Evolutionary conservation across 1,140 invertebrate genomes (phyloP).

Genomic region (Euura lappo): DNA sequence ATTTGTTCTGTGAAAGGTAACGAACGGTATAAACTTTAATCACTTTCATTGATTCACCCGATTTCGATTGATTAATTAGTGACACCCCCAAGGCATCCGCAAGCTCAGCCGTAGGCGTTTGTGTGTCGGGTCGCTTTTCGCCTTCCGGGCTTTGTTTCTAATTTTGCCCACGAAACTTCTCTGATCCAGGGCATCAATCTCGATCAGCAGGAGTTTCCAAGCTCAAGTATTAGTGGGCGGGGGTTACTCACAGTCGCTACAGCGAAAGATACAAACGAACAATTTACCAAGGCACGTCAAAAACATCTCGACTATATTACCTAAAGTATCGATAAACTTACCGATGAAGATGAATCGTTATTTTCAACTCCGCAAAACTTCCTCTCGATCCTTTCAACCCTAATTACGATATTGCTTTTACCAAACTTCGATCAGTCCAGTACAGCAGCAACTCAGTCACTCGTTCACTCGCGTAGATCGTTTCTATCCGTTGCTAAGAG

Average conservation of each 20-base stretch:
- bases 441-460: neutral
- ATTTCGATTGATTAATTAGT: slow-evolving; percentile 1
- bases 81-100: neutral
- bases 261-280: neutral
- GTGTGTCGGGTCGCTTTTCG: neutral
- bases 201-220: neutral
- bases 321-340: slow-evolving; percentile 1
- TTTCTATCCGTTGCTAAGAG: neutral
- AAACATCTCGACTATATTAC: neutral
- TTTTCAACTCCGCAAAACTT: neutral
- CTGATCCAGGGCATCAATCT: slow-evolving; percentile 5
- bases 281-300: neutral
- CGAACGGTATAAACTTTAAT: slow-evolving; percentile 5
- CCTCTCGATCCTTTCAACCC: neutral
- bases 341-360: neutral
- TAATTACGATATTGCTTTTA: too few relatives aligned
- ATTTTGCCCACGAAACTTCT: slow-evolving; percentile 2
- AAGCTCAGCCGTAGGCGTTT: neutral
- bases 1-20: slow-evolving; percentile 1
- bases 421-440: too few relatives aligned
- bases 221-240: slow-evolving; percentile 1
- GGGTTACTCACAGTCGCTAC: neutral
- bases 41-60: slow-evolving; percentile 4
- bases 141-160: slow-evolving; percentile 6
- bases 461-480: neutral